Evolutionary conservation across 92 coral and sea anemone genomes (phyloP).

Genomic region (Phenganax marumi): DNA sequence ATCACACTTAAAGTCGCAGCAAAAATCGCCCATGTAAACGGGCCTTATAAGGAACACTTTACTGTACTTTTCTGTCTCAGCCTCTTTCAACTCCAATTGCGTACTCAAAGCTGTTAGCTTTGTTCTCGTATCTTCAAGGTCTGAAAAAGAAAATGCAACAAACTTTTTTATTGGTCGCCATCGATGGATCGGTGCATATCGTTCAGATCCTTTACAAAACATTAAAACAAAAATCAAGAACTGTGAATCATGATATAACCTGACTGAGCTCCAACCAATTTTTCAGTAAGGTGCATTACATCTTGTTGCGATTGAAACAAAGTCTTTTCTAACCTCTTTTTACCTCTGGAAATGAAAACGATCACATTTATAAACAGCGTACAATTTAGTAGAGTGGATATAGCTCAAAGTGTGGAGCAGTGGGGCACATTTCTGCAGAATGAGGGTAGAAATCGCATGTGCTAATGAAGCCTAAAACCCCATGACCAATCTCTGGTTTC

Average conservation of each 20-base stretch:
- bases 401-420: too few species aligned
- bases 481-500: too few species aligned
- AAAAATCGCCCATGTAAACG: too few species aligned
- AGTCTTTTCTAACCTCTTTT: slow-evolving; percentile 86
- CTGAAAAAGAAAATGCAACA: slow-evolving; percentile 33
- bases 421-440: too few species aligned
- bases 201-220: too few species aligned
- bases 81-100: slow-evolving; percentile 80
- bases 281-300: slow-evolving; percentile 87
- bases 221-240: background rate
- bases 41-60: background rate
- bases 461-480: too few species aligned
- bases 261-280: slow-evolving; percentile 80
- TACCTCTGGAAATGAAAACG: slow-evolving; percentile 57
- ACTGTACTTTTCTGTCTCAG: slow-evolving; percentile 78
- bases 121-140: slow-evolving; percentile 75
- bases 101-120: slow-evolving; percentile 73
- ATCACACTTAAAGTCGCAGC: too few species aligned
- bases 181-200: too few species aligned
- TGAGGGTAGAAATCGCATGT: too few species aligned
- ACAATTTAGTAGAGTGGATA: too few species aligned
- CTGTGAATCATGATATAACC: slow-evolving; percentile 45
- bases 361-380: background rate
- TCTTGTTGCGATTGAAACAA: slow-evolving; percentile 92
- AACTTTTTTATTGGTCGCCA: too few species aligned